Percentiles rank a stretch among this genome's conserved stretches.
These are phyloP conservation scores for Lasius fuliginosus DNA, from an alignment of 2,888 invertebrate genomes.

Conservation along the genomic window DNA sequence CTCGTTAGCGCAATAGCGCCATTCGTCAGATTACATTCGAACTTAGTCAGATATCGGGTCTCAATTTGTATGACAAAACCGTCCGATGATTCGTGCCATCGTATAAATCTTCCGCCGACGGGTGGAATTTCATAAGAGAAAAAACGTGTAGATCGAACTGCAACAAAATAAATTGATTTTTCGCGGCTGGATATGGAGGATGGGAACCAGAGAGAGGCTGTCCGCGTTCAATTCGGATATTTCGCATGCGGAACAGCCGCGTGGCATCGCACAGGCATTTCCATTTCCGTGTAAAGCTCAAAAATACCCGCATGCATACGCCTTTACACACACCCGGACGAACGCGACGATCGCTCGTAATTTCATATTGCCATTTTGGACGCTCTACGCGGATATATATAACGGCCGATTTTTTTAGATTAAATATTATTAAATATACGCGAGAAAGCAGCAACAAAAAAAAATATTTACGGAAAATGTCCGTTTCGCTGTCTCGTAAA, in stretches of 20 bases:
- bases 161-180: constrained; percentile 64
- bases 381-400: constrained; percentile 25
- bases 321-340: constrained; percentile 1
- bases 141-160: constrained; percentile 50
- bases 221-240: constrained; percentile 57
- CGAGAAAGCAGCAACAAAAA: background rate
- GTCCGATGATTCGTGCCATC: constrained; percentile 32
- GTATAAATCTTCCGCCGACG: constrained; percentile 40
- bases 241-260: constrained; percentile 64
- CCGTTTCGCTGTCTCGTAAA: constrained; percentile 9
- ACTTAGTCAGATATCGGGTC: constrained; percentile 12
- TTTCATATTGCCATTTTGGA: constrained; percentile 43
- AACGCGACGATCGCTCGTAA: constrained; percentile 42
- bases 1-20: background rate
- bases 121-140: constrained; percentile 44
- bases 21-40: constrained; percentile 19
- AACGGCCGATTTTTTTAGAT: constrained; percentile 37
- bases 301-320: constrained; percentile 14
- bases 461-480: constrained; percentile 24
- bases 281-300: constrained; percentile 61
- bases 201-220: background rate
- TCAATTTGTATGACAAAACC: constrained; percentile 50
- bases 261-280: constrained; percentile 55
- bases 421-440: constrained; percentile 44
- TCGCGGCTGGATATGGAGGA: constrained; percentile 12